phyloP scores from a whole-genome alignment of 2,113 vertebrate species.

The Chloebia gouldiae region DNA sequence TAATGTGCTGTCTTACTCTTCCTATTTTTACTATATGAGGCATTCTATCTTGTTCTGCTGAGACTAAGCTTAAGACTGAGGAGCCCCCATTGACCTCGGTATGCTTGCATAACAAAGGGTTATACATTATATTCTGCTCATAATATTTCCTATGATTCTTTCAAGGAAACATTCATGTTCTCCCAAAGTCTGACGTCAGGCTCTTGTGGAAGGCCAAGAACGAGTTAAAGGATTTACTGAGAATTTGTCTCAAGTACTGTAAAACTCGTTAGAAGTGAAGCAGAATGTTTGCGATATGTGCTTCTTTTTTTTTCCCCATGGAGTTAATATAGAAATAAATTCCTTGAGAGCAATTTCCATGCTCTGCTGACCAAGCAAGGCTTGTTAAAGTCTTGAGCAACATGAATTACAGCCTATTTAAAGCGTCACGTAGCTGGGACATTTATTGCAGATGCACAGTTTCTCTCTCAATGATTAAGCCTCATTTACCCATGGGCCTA shows the following conservation, averaged over 20 bases:
- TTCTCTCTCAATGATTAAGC: not conserved
- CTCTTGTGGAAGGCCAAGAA: not conserved
- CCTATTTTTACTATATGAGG: not conserved
- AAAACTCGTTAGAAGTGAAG: not conserved
- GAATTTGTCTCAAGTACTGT: not conserved
- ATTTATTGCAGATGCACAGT: not conserved
- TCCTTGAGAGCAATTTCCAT: not conserved
- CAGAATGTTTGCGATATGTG: not conserved
- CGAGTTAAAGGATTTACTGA: not conserved
- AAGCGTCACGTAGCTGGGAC: not conserved
- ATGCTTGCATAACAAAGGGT: not conserved
- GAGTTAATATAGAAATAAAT: not conserved
- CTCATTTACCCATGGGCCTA: not conserved
- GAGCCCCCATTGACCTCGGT: not conserved
- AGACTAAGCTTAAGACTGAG: not conserved
- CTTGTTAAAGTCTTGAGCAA: conserved; percentile 14
- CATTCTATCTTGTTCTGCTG: not conserved
- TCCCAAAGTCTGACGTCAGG: not conserved
- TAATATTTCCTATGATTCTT: not conserved
- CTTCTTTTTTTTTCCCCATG: not conserved
- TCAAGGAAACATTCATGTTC: not conserved
- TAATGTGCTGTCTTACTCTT: not conserved
- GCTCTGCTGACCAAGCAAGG: not conserved
- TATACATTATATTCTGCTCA: not conserved
- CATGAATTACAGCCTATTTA: not conserved